Conservation (phyloP, 2,113 vertebrate genomes). For the Dasyurus viverrinus region DNA sequence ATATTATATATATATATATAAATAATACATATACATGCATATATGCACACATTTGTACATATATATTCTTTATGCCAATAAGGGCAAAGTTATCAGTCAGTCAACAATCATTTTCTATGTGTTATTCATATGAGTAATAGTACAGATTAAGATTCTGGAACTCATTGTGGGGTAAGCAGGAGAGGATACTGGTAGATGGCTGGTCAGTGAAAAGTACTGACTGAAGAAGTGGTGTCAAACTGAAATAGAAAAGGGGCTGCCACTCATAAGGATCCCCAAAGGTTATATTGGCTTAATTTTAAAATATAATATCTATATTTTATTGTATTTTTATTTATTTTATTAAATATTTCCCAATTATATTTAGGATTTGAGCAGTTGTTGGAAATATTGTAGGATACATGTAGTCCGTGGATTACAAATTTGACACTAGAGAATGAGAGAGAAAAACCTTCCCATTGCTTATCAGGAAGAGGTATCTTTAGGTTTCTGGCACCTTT, state of each 20-base stretch:
- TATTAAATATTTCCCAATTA: not conserved
- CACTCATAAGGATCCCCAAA: not conserved
- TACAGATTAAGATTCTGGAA: not conserved
- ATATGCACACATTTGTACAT: not conserved
- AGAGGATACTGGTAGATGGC: not conserved
- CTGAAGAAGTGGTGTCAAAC: not conserved
- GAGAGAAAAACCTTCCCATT: too few relatives aligned
- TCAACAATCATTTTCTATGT: not conserved
- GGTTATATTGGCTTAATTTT: not conserved
- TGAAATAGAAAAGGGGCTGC: not conserved
- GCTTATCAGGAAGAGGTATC: not conserved
- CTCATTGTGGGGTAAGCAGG: not conserved
- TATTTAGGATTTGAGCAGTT: not conserved
- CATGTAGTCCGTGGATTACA: not conserved
- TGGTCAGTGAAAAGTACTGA: not conserved
- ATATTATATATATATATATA: not conserved
- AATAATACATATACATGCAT: too few relatives aligned
- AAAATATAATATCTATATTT: not conserved
- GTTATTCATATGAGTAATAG: not conserved
- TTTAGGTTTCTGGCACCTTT: not conserved
- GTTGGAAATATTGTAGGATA: not conserved
- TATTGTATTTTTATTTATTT: not conserved
- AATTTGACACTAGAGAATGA: not conserved
- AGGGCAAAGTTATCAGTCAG: not conserved
- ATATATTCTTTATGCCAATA: not conserved